Evolutionary conservation across 2,888 invertebrate genomes (phyloP).

Genomic region (Dromius quadrimaculatus): DNA sequence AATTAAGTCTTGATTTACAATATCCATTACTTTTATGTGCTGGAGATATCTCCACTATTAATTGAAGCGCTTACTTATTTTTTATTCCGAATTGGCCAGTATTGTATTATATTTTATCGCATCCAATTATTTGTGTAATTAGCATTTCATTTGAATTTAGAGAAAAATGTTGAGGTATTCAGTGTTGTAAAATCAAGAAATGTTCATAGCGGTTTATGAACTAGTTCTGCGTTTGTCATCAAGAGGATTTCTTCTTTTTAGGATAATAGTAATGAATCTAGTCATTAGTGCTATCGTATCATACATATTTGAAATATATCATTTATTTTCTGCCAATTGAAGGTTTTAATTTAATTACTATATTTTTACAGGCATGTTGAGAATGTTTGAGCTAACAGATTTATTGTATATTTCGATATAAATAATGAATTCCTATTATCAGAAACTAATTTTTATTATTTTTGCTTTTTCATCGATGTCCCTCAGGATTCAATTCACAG

Average conservation of each 20-base stretch:
- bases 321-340: constrained; percentile 6
- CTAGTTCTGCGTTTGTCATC: constrained; percentile 15
- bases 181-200: background rate
- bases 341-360: too few species aligned
- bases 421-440: too few species aligned
- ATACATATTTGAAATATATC: background rate
- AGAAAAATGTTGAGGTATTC: constrained; percentile 17
- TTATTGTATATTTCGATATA: too few species aligned
- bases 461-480: too few species aligned
- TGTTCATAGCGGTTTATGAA: constrained; percentile 5
- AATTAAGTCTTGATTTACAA: constrained; percentile 47
- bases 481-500: too few species aligned
- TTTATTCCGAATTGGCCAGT: constrained; percentile 36
- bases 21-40: constrained; percentile 50
- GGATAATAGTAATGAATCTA: constrained; percentile 2
- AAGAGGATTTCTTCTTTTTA: constrained; percentile 17
- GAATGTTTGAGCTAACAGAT: too few species aligned
- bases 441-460: too few species aligned
- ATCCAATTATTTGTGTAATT: constrained; percentile 29
- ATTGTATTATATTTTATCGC: constrained; percentile 41
- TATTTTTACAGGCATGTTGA: too few species aligned
- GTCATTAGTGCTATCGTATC: constrained; percentile 14
- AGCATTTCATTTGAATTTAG: constrained; percentile 35
- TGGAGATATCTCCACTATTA: constrained; percentile 34
- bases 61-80: constrained; percentile 44